Percentiles rank a stretch among this genome's conserved stretches.
Conservation (phyloP, 2,797 vertebrate species). For the Pipistrellus nathusii region DNA sequence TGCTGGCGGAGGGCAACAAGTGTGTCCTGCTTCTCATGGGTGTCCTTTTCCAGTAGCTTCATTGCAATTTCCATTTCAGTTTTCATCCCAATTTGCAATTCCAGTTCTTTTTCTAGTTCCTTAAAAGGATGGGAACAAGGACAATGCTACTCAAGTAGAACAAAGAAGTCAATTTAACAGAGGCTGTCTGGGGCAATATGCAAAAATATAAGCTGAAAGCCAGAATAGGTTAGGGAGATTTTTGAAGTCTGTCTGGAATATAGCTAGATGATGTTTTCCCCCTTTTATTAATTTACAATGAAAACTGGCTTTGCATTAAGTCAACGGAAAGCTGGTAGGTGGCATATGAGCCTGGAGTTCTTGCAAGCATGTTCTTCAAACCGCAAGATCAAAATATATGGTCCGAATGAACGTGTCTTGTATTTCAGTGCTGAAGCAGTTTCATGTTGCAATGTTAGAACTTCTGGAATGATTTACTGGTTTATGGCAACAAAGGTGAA, state of each 20-base stretch:
- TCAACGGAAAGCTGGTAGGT: not conserved
- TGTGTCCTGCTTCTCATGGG: conserved; percentile 97
- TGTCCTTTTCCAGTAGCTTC: conserved; percentile 98
- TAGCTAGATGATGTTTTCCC: not conserved
- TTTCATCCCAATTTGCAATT: conserved; percentile 96
- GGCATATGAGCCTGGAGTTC: not conserved
- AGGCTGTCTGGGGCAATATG: not conserved
- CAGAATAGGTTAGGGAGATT: not conserved
- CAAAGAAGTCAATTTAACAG: not conserved
- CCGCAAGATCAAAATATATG: not conserved
- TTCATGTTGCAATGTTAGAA: not conserved
- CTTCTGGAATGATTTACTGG: not conserved
- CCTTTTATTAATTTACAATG: not conserved
- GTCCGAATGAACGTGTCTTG: not conserved
- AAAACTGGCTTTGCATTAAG: not conserved
- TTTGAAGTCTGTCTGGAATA: not conserved
- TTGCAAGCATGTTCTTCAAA: not conserved
- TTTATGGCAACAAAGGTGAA: not conserved
- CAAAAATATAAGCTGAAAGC: not conserved
- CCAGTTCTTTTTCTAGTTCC: conserved; percentile 97
- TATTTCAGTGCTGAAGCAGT: not conserved
- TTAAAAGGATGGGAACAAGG: conserved; percentile 80
- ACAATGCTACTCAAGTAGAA: not conserved
- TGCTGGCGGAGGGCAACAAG: conserved; percentile 95
- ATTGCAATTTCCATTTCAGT: conserved; percentile 99